These are phyloP conservation scores for Enteromius radiatus DNA, from an alignment of 2,797 vertebrate species.

Conservation along the genomic window DNA sequence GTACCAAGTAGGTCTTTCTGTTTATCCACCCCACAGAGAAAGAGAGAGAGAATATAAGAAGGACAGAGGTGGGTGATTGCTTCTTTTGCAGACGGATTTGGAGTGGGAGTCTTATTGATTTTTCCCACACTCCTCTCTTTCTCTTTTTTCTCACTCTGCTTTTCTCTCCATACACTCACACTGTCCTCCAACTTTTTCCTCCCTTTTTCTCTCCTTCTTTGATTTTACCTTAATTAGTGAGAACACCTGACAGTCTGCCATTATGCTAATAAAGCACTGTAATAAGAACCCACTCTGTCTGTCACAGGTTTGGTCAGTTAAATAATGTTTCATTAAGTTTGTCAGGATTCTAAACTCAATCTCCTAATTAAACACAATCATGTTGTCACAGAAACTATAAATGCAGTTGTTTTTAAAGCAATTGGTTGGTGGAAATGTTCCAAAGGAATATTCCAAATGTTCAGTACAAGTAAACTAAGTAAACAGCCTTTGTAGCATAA, in stretches of 20 bases:
- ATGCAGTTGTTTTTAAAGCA: neutral
- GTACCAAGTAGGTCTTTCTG: constrained; percentile 41
- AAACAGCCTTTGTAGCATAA: neutral
- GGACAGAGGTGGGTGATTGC: constrained; percentile 51
- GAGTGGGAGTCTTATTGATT: constrained; percentile 62
- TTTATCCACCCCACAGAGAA: constrained; percentile 33
- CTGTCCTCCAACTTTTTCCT: neutral
- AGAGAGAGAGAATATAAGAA: constrained; percentile 30
- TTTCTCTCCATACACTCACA: constrained; percentile 12
- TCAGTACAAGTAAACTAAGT: neutral
- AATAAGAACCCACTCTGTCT: neutral
- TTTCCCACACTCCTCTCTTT: constrained; percentile 61
- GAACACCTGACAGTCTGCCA: neutral
- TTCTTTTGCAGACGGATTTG: constrained; percentile 57
- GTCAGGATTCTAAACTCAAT: constrained; percentile 7
- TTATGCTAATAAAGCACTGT: constrained; percentile 15
- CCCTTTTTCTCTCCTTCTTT: neutral
- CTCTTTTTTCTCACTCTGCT: constrained; percentile 5
- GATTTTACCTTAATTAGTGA: neutral
- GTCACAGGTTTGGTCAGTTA: neutral
- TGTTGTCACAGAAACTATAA: constrained; percentile 35
- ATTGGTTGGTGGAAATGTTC: neutral
- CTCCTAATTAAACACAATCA: constrained; percentile 34
- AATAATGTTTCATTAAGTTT: constrained; percentile 15
- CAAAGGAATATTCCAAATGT: constrained; percentile 1